Evolutionary conservation across 2,797 vertebrate species (phyloP).

Genomic region (Melanotaenia boesemani): DNA sequence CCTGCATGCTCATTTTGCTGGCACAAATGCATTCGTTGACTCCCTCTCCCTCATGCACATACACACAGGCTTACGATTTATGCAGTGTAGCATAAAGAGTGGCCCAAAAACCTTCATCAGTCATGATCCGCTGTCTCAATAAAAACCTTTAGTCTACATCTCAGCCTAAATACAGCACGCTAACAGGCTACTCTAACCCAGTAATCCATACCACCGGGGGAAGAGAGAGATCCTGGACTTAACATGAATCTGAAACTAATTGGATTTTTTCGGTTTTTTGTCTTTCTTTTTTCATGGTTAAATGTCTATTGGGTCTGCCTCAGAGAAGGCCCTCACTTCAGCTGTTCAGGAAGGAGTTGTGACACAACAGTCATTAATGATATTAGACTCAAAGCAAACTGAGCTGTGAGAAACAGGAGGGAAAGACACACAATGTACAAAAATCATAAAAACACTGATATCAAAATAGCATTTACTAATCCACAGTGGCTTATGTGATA

Average conservation of each 20-base stretch:
- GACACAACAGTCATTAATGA: slow-evolving; percentile 64
- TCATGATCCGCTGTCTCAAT: slow-evolving; percentile 60
- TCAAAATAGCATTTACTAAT: slow-evolving; percentile 35
- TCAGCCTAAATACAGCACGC: slow-evolving; percentile 40
- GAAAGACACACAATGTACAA: slow-evolving; percentile 15
- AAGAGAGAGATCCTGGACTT: slow-evolving; percentile 57
- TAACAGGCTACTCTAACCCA: slow-evolving; percentile 57
- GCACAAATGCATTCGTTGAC: slow-evolving; percentile 28
- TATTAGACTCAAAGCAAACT: slow-evolving; percentile 63
- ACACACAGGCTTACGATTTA: slow-evolving; percentile 29
- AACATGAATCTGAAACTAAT: slow-evolving; percentile 71
- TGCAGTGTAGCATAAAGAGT: slow-evolving; percentile 59
- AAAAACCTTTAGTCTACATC: slow-evolving; percentile 57
- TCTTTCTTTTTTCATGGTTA: slow-evolving; percentile 56
- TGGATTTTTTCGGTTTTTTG: slow-evolving; percentile 63
- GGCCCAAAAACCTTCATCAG: slow-evolving; percentile 48
- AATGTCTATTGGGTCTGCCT: slow-evolving; percentile 58
- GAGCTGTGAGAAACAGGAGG: slow-evolving; percentile 30
- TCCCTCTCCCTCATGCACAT: slow-evolving; percentile 5
- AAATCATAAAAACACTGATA: slow-evolving; percentile 27
- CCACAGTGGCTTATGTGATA: slow-evolving; percentile 15
- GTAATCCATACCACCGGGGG: slow-evolving; percentile 63
- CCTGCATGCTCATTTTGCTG: slow-evolving; percentile 25
- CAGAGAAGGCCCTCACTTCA: slow-evolving; percentile 51
- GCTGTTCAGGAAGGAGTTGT: slow-evolving; percentile 51